phyloP scores from a whole-genome alignment of 1,140 invertebrate species.

The Ceratosolen fusciceps region DNA sequence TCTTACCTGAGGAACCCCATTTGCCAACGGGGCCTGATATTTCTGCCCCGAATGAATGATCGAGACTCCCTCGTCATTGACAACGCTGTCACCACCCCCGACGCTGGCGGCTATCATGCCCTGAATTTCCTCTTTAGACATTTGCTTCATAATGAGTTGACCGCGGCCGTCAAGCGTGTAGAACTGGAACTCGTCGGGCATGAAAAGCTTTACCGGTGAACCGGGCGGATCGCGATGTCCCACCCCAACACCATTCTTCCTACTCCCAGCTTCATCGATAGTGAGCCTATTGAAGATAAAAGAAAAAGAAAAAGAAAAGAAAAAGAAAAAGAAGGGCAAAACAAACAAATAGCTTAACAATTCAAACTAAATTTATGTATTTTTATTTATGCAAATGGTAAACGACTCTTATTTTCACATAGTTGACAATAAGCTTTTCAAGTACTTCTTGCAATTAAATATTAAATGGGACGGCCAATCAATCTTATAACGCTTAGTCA shows the following conservation, averaged over 20 bases:
- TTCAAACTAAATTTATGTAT: no score
- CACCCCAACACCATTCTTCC: background rate
- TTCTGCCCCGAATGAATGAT: conserved; percentile 36
- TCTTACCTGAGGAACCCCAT: conserved; percentile 27
- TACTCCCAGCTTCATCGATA: conserved; percentile 21
- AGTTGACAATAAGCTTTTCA: no score
- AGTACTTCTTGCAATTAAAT: no score
- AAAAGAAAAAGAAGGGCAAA: no score
- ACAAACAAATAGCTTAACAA: no score
- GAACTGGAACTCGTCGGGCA: conserved; percentile 86
- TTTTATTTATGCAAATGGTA: no score
- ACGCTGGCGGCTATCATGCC: conserved; percentile 85
- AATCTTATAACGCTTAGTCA: no score
- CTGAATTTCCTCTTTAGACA: conserved; percentile 87
- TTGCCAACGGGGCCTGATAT: background rate
- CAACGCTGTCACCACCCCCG: conserved; percentile 74
- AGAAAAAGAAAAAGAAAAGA: no score
- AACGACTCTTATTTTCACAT: no score
- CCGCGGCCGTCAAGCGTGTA: conserved; percentile 87
- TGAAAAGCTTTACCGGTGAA: conserved; percentile 82
- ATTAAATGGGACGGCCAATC: no score
- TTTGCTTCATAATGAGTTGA: conserved; percentile 83
- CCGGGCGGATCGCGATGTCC: conserved; percentile 64
- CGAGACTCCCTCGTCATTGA: conserved; percentile 59
- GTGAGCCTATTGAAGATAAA: conserved; percentile 14